Conservation (phyloP, 2,888 invertebrate genomes). For the Chaitophorus viminalis region DNA sequence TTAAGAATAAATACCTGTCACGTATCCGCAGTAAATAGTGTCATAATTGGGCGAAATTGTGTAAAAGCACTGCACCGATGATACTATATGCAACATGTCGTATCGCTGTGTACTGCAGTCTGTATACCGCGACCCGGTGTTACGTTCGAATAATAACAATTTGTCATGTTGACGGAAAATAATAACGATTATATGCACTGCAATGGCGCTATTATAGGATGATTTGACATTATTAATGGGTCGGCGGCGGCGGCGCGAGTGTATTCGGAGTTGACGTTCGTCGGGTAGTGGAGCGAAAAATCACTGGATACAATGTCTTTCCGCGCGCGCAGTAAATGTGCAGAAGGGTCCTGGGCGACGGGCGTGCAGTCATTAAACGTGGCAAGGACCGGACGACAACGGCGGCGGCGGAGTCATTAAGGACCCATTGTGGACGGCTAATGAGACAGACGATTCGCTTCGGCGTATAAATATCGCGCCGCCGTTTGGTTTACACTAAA, state of each 20-base stretch:
- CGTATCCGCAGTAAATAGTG: too few relatives aligned
- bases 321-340: not conserved
- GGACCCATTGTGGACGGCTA: slow-evolving; percentile 60
- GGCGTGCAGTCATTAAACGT: slow-evolving; percentile 50
- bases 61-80: too few relatives aligned
- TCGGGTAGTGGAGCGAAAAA: slow-evolving; percentile 54
- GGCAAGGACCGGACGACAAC: slow-evolving; percentile 26
- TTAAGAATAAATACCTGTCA: too few relatives aligned
- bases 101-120: too few relatives aligned
- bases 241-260: not conserved
- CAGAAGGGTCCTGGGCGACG: not conserved
- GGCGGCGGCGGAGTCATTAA: slow-evolving; percentile 46
- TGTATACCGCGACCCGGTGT: too few relatives aligned
- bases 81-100: too few relatives aligned
- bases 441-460: slow-evolving; percentile 61
- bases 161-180: slow-evolving; percentile 2
- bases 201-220: not conserved
- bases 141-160: not conserved
- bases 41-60: too few relatives aligned
- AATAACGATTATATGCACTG: not conserved
- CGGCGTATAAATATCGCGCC: slow-evolving; percentile 53
- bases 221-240: not conserved
- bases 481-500: slow-evolving; percentile 20
- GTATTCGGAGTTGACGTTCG: not conserved
- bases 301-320: slow-evolving; percentile 55